Evolutionary conservation across 1,140 invertebrate genomes (phyloP), one percentile per base, ranked within the genome.

Genomic region (Aricia agestis): DNA sequence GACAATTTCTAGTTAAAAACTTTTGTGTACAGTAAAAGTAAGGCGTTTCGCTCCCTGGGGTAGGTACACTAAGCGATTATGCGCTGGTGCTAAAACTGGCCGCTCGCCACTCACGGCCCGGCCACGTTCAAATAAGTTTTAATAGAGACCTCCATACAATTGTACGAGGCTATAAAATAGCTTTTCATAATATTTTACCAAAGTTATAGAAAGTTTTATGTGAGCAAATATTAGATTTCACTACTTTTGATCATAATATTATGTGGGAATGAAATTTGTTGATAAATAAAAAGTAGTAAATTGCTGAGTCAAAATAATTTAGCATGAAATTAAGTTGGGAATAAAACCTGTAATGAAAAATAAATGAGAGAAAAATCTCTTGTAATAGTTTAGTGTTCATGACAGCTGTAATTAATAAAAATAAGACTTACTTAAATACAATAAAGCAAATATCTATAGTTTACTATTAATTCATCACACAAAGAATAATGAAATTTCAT

Each of bases 91-190:
- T 52, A 52, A 52, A 52, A 52, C 45, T 52, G 45, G 45, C 11
- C 45, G 45, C 45, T 13, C 45, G 45, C 11, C 45, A 15, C 45
- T 13, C 45, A 19, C 36, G 61, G 36, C 67, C 52, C 66, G 61
- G 65, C 45, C 72, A 45, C 66, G 72, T 59, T 74, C 58, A 72
- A 72, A 76, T 73, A 76, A 76, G 72, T 76, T 76, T 76, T 76
- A 74, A 76, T 70, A 41, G 70, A 11, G 67, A 52, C 65, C 57
- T 52, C 42, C 9, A 52, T 52, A 52, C 11, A 52, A 10, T 15
- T 15, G 13, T 13, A 52, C 45, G 9, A 1, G 45, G 11, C 45
- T 52, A 52, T 13, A 52, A 11, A 10, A 52, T 52, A 10, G 11
- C 42, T 52, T 52, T 52, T 52, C 13, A 10, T 52, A 36, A 10